Conservation (phyloP, 2,113 vertebrate species). For the Toxostoma redivivum region DNA sequence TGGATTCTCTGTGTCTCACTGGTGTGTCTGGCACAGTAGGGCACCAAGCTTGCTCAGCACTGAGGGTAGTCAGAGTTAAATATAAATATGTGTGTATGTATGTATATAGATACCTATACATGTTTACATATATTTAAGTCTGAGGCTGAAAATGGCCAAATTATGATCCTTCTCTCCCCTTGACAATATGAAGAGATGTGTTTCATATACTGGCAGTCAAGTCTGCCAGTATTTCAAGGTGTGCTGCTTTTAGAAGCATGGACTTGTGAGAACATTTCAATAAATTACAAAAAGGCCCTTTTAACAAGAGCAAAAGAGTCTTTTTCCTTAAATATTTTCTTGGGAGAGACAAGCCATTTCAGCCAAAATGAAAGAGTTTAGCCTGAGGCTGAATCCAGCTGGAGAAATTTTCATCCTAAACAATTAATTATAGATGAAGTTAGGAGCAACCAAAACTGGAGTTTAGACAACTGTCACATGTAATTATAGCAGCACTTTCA, state of each 20-base stretch:
- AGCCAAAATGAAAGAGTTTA: slow-evolving; percentile 17
- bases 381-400: slow-evolving; percentile 12
- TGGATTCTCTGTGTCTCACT: not conserved
- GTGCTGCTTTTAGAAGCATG: slow-evolving; percentile 12
- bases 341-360: slow-evolving; percentile 1
- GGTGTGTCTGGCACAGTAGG: not conserved
- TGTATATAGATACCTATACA: not conserved
- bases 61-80: not conserved
- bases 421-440: slow-evolving; percentile 27
- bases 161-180: not conserved
- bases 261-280: not conserved
- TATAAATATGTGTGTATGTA: not conserved
- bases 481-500: not conserved
- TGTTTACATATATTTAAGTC: not conserved
- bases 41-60: not conserved
- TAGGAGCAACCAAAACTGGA: not conserved
- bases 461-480: not conserved
- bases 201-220: not conserved
- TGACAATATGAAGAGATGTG: not conserved
- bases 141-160: not conserved
- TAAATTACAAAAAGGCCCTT: not conserved
- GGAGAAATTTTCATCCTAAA: slow-evolving; percentile 20
- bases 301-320: not conserved
- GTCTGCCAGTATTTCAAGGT: not conserved
- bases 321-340: not conserved